Conservation (phyloP, 1,140 invertebrate genomes). For the Sminthurides bifidus region DNA sequence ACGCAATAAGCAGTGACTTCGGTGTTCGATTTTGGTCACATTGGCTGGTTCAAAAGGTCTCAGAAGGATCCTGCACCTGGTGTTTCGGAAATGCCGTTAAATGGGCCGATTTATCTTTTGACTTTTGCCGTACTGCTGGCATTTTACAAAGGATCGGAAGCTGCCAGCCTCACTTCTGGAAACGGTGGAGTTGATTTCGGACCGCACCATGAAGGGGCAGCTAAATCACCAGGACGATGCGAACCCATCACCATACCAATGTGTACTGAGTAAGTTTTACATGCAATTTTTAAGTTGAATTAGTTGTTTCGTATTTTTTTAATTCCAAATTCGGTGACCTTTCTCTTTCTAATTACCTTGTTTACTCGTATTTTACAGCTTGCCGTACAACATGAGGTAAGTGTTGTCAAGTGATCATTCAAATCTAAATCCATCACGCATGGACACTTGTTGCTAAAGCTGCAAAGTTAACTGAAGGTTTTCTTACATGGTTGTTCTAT, state of each 20-base stretch:
- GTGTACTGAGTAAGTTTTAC: slow-evolving; percentile 12
- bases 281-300: neutral
- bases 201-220: slow-evolving; percentile 1
- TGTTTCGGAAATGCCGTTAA: too few species aligned
- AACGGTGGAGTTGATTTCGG: slow-evolving; percentile 11
- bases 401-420: neutral
- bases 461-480: slow-evolving; percentile 1
- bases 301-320: neutral
- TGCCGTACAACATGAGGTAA: slow-evolving; percentile 7
- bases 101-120: too few species aligned
- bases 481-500: slow-evolving; percentile 29
- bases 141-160: too few species aligned
- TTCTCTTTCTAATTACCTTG: neutral
- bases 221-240: slow-evolving; percentile 22
- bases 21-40: too few species aligned
- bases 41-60: too few species aligned
- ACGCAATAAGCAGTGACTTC: too few species aligned
- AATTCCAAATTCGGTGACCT: too few species aligned
- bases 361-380: slow-evolving; percentile 6
- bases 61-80: too few species aligned
- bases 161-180: too few species aligned
- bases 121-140: too few species aligned
- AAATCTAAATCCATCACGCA: too few species aligned
- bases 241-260: slow-evolving; percentile 28
- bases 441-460: too few species aligned